Base-by-base conservation (phyloP, 2,113 vertebrate species). In the Penelope pileata region DNA sequence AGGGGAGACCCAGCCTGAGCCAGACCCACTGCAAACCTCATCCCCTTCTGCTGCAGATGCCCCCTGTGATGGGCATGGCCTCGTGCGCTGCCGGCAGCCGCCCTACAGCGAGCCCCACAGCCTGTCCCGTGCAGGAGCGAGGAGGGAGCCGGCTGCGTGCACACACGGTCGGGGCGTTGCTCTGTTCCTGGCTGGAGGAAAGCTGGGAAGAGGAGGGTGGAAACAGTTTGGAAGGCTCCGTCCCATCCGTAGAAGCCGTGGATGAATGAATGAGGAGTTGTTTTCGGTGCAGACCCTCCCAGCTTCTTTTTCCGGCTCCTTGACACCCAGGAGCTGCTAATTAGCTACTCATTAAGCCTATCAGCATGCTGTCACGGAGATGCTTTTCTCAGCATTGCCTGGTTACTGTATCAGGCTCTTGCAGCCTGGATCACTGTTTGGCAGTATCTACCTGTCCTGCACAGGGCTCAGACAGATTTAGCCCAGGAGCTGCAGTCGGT, bases 1-100 rank as follows among this genome's bases (percentile, higher is more conserved):
- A 47, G 60, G 60, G 75, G 62, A 72, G 47, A 14, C 40, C 42
- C 45, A 6, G 9, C 0, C 1, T 7, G 56, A 82, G 51, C 58
- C 56, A 79, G 67, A 48, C 6, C 30, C 29, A 8, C 42, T 29
- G 38, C 62, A 63, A 36, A 59, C 51, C 54, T 26, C 15, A 2
- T 36, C 54, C 10, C 13, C 48, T 54, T 3, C 16, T 67, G 50
- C 76, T 83, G 83, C 34, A 42, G 30, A 18, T 2, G 0, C 24
- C 58, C 58, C 19, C 38, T 42, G 11, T 12, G 6, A 1, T 11
- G 42, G n/a, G 51, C n/a, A 4, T 1, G 4, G 47, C 23, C 34
- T 27, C 0, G 2, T 17, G 10, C 18, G 10, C 51, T 0, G 0
- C 8, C 62, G 27, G 1, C 21, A 60, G 32, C 67, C 4, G 0